Evolutionary conservation across 2,888 invertebrate genomes (phyloP).

Genomic region (Slavum lentiscoides): DNA sequence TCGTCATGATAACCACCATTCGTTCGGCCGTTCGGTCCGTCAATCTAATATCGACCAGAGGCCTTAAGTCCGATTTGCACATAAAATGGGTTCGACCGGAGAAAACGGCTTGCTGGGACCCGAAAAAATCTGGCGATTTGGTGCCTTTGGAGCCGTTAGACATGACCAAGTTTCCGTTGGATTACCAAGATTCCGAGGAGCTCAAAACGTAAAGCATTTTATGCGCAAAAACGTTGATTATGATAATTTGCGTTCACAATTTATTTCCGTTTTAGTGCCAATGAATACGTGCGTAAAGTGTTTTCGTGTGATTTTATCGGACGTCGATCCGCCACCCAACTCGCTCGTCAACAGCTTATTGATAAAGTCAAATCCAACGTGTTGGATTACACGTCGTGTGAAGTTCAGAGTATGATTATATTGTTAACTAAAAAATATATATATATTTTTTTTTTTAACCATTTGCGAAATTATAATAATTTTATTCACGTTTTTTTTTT

Average conservation of each 20-base stretch:
- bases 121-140: slow-evolving; percentile 74
- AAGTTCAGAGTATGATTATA: slow-evolving; percentile 67
- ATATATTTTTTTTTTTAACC: not conserved
- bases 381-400: slow-evolving; percentile 71
- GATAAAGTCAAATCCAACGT: slow-evolving; percentile 71
- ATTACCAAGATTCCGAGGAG: slow-evolving; percentile 69
- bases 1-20: slow-evolving; percentile 15
- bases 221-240: not conserved
- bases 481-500: too few species aligned
- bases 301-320: slow-evolving; percentile 73
- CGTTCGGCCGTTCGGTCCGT: slow-evolving; percentile 22
- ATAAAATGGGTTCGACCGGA: slow-evolving; percentile 79
- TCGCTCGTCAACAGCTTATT: slow-evolving; percentile 65
- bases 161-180: slow-evolving; percentile 62
- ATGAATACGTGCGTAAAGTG: slow-evolving; percentile 71
- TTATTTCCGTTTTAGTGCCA: slow-evolving; percentile 66
- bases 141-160: slow-evolving; percentile 65
- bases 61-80: slow-evolving; percentile 73
- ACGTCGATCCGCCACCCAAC: slow-evolving; percentile 63
- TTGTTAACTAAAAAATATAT: not conserved
- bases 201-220: slow-evolving; percentile 67
- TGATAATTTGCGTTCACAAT: not conserved
- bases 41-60: slow-evolving; percentile 37
- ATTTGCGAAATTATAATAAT: not conserved
- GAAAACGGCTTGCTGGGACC: slow-evolving; percentile 68